These are phyloP conservation scores for Zaprionus ornatus DNA, from an alignment of 1,140 invertebrate genomes.

Conservation along the genomic window DNA sequence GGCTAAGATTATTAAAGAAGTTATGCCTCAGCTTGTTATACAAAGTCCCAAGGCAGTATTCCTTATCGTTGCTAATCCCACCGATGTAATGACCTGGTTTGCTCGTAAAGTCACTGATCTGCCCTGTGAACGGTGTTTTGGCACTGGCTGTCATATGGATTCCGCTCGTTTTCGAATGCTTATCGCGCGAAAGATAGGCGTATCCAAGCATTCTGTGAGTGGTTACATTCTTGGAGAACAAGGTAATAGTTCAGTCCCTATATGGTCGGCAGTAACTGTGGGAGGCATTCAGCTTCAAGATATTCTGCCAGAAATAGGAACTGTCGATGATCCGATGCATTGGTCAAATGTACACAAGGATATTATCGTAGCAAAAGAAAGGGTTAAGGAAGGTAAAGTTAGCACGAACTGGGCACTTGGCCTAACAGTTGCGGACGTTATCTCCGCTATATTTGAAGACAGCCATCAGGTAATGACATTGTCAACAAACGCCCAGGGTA, in stretches of 20 bases:
- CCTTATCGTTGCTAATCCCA: constrained; percentile 93
- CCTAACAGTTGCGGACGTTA: constrained; percentile 89
- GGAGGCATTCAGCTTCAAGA: constrained; percentile 85
- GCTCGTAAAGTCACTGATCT: constrained; percentile 94
- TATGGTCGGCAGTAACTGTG: constrained; percentile 90
- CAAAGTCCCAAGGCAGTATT: constrained; percentile 92
- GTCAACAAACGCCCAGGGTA: constrained; percentile 89
- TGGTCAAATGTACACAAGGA: constrained; percentile 90
- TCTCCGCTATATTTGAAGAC: constrained; percentile 89
- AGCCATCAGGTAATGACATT: constrained; percentile 89
- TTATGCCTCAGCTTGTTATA: constrained; percentile 90
- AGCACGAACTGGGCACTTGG: constrained; percentile 95
- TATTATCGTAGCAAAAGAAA: constrained; percentile 91
- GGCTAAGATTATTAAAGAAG: constrained; percentile 86
- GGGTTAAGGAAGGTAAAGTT: constrained; percentile 92
- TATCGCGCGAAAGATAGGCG: constrained; percentile 90
- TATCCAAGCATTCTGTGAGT: constrained; percentile 91
- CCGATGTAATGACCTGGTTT: constrained; percentile 94
- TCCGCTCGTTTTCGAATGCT: constrained; percentile 93
- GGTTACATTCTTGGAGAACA: constrained; percentile 94
- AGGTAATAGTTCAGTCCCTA: constrained; percentile 89
- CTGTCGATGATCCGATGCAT: constrained; percentile 88
- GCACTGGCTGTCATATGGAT: constrained; percentile 94
- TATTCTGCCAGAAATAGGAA: constrained; percentile 89
- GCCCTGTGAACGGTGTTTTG: constrained; percentile 92